Percentiles rank a stretch among this genome's conserved stretches.
These are phyloP conservation scores for Microtus pennsylvanicus DNA, from an alignment of 2,113 vertebrate species.

Conservation along the genomic window DNA sequence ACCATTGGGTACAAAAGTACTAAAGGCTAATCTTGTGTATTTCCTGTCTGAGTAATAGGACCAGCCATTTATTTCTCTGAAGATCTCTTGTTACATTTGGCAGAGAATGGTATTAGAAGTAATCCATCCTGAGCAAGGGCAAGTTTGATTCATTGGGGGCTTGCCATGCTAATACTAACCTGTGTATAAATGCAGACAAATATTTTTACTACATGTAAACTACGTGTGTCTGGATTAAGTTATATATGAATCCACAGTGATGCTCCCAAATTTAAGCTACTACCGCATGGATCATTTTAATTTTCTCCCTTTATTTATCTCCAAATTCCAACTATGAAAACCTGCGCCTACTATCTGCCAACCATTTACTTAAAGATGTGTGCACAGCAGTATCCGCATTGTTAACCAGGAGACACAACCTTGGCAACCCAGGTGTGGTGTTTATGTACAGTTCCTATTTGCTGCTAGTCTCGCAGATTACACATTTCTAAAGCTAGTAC, in stretches of 20 bases:
- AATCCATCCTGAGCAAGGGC: not conserved
- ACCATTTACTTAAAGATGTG: constrained; percentile 54
- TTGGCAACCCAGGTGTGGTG: not conserved
- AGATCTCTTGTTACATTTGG: constrained; percentile 1
- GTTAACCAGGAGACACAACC: constrained; percentile 17
- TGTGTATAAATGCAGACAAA: not conserved
- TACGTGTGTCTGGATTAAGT: not conserved
- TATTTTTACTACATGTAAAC: not conserved
- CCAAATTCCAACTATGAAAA: constrained; percentile 35
- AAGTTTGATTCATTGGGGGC: not conserved
- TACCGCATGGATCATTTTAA: constrained; percentile 34
- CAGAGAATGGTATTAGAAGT: constrained; percentile 40
- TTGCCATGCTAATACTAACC: not conserved
- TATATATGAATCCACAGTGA: constrained; percentile 45
- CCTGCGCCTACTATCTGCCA: not conserved
- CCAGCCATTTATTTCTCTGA: constrained; percentile 29
- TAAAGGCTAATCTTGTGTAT: constrained; percentile 3
- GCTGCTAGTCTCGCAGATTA: not conserved
- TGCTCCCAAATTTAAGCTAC: constrained; percentile 51
- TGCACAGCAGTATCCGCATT: not conserved
- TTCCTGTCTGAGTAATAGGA: constrained; percentile 15
- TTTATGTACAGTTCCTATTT: not conserved
- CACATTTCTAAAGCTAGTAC: constrained; percentile 45
- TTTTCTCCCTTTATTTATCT: constrained; percentile 13
- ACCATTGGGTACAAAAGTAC: constrained; percentile 24